Evolutionary conservation across 2,888 invertebrate species (phyloP), one percentile per base, ranked within the genome.

Genomic region (Drosophila diplacantha): DNA sequence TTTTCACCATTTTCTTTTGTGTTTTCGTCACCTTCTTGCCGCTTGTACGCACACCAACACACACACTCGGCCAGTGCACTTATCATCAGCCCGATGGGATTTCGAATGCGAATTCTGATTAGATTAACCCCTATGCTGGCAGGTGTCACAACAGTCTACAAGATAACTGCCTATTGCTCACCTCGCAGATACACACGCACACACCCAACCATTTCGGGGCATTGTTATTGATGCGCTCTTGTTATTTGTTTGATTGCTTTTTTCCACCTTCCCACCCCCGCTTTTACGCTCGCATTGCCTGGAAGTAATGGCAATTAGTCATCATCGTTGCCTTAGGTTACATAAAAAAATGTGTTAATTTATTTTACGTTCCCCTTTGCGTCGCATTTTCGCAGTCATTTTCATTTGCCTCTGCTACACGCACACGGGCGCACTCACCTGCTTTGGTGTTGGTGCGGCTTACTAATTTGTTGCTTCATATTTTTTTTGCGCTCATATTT

Each of bases 321-420:
- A 66, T 59, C 59, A 44, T 44, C 29, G 35, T 39, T 59, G 46
- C 59, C 58, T 46, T 60, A 50, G 57, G 77, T 79, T 79, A 82
- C 69, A 80, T 82, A 79, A 71, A 78, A 52, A 66, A 52, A 66
- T 73, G 77, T 82, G 82, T 82, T 77, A 79, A 82, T 74, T 71
- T 74, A 71, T 82, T 66, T 66, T 57, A 52, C 43, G 49, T 59
- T 73, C 54, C 67, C 67, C 66, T 74, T 80, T 75, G 50, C 41
- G 47, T 55, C 52, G 56, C 50, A 61, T 71, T 61, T 60, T 55
- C 55, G 61, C 61, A 64, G 69, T 66, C 55, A 56, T 63, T 65
- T 65, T 35, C 43, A 54, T 61, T 60, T 59, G 41, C 41, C 49
- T 29, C 41, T 41, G 29, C 49, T 41, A 29, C 39, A 31, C 16